A percentile compares a stretch with the other conserved stretches of the same genome.
phyloP scores from a whole-genome alignment of 2,888 invertebrate species.

The Unio pictorum region DNA sequence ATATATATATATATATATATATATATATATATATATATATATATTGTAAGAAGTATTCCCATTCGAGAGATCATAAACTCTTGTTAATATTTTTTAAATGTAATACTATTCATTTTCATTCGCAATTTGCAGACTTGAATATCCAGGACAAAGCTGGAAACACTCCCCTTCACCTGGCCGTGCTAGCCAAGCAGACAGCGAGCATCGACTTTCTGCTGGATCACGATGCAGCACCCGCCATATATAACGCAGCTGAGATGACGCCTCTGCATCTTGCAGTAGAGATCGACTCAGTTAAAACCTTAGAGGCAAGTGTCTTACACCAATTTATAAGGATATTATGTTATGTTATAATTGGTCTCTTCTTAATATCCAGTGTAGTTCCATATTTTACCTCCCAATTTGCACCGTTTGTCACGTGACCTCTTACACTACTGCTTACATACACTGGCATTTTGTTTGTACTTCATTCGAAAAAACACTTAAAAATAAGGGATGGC shows the following conservation, averaged over 20 bases:
- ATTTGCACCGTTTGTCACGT: background rate
- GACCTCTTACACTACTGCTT: background rate
- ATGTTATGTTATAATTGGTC: background rate
- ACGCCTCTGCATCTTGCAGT: slow-evolving; percentile 82
- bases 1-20: too few relatives aligned
- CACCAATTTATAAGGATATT: background rate
- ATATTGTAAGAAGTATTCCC: background rate
- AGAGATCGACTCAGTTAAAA: slow-evolving; percentile 37
- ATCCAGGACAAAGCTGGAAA: slow-evolving; percentile 76
- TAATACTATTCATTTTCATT: background rate
- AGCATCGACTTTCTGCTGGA: slow-evolving; percentile 81
- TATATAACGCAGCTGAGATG: slow-evolving; percentile 84
- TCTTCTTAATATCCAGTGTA: background rate
- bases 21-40: too few relatives aligned
- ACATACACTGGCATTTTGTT: slow-evolving; percentile 4
- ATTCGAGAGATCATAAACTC: background rate
- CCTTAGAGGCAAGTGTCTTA: slow-evolving; percentile 43
- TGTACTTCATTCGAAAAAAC: too few relatives aligned
- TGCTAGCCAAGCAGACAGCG: slow-evolving; percentile 81
- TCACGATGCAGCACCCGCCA: slow-evolving; percentile 79
- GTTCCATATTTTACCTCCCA: background rate
- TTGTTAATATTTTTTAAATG: background rate
- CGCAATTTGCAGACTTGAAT: slow-evolving; percentile 49
- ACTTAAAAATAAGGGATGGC: too few relatives aligned
- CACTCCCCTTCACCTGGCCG: slow-evolving; percentile 86